These are phyloP conservation scores for Arrhamphus sclerolepis DNA, from an alignment of 2,797 vertebrate species.

Conservation along the genomic window DNA sequence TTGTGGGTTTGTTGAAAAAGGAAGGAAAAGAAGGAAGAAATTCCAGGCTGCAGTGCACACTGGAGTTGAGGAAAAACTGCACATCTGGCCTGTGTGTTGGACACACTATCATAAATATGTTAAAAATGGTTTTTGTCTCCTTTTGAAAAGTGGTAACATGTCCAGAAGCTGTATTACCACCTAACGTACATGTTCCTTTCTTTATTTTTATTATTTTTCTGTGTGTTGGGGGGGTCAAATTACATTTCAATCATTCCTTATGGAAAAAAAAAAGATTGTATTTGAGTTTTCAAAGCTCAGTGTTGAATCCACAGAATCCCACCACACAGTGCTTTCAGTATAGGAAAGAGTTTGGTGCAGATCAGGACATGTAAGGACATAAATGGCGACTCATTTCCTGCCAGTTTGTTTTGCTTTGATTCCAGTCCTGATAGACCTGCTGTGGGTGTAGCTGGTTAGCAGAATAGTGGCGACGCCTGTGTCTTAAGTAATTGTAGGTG, in stretches of 20 bases:
- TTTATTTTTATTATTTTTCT: too few relatives aligned
- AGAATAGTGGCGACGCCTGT: slow-evolving; percentile 10
- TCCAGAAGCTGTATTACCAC: neutral
- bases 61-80: neutral
- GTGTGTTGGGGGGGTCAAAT: too few relatives aligned
- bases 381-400: slow-evolving; percentile 32
- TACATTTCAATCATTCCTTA: too few relatives aligned
- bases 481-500: slow-evolving; percentile 60
- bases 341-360: slow-evolving; percentile 16
- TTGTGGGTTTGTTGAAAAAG: slow-evolving; percentile 2
- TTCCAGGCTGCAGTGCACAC: slow-evolving; percentile 2
- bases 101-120: slow-evolving; percentile 2
- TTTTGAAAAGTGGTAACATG: neutral
- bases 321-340: slow-evolving; percentile 9
- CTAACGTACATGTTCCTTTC: too few relatives aligned
- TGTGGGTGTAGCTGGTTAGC: slow-evolving; percentile 50
- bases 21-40: neutral
- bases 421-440: slow-evolving; percentile 27
- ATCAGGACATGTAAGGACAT: slow-evolving; percentile 20
- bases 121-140: neutral
- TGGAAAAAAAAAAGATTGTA: too few relatives aligned
- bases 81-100: slow-evolving; percentile 7
- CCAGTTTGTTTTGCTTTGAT: slow-evolving; percentile 48
- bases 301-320: slow-evolving; percentile 8
- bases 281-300: neutral